Percentiles rank a stretch among this genome's conserved stretches.
Evolutionary conservation across 2,797 vertebrate genomes (phyloP).

Genomic region (Enteromius radiatus): DNA sequence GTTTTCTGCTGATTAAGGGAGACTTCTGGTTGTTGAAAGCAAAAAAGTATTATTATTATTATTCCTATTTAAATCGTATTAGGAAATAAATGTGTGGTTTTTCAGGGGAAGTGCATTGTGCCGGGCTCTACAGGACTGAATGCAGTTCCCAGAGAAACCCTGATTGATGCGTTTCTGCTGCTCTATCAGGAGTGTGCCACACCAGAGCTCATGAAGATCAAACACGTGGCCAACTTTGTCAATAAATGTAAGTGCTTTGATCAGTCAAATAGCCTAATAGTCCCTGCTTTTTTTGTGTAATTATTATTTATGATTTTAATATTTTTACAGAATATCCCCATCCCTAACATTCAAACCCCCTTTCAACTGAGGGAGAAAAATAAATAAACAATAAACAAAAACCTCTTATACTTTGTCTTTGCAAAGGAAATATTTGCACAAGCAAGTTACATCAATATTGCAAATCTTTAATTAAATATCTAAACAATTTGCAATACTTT

Average conservation of each 20-base stretch:
- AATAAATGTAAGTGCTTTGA: constrained; percentile 85
- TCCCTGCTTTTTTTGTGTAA: background rate
- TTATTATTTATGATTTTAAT: too few species aligned
- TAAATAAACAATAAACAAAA: too few species aligned
- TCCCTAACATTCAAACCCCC: too few species aligned
- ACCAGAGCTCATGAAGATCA: constrained; percentile 90
- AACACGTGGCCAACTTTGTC: constrained; percentile 89
- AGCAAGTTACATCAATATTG: too few species aligned
- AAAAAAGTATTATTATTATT: background rate
- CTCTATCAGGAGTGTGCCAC: constrained; percentile 92
- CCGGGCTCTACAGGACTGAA: constrained; percentile 79
- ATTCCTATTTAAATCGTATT: too few species aligned
- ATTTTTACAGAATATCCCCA: too few species aligned
- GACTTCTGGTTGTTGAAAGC: background rate
- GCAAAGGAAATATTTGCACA: too few species aligned
- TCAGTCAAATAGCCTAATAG: background rate
- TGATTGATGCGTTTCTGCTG: constrained; percentile 89
- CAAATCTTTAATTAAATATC: too few species aligned
- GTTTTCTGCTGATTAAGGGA: background rate
- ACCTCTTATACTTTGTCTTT: too few species aligned
- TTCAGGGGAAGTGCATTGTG: constrained; percentile 81
- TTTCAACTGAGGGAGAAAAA: too few species aligned
- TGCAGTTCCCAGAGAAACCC: constrained; percentile 86
- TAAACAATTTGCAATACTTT: too few species aligned
- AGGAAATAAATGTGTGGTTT: background rate